phyloP scores from a whole-genome alignment of 2,113 vertebrate genomes.

The Himantopus leucocephalus region DNA sequence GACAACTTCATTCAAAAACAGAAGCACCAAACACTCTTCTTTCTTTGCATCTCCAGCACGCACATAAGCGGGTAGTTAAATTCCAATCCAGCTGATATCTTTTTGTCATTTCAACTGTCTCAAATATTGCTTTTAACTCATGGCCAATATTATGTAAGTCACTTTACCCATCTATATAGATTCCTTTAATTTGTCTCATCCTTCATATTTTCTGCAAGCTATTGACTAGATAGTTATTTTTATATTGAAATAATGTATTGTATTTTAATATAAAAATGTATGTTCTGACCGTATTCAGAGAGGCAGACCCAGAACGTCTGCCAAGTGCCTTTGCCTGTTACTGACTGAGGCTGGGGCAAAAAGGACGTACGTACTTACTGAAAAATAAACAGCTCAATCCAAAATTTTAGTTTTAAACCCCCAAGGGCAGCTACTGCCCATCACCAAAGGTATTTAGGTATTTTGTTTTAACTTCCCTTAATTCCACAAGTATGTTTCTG shows the following conservation, averaged over 20 bases:
- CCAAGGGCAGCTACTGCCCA: not conserved
- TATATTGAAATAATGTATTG: not conserved
- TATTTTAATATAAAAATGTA: not conserved
- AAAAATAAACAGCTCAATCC: not conserved
- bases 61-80: not conserved
- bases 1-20: slow-evolving; percentile 10
- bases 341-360: not conserved
- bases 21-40: not conserved
- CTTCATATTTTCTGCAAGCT: slow-evolving; percentile 9
- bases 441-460: not conserved
- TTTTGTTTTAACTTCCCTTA: not conserved
- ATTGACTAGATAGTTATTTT: not conserved
- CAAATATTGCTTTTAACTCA: not conserved
- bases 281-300: slow-evolving; percentile 13
- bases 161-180: not conserved
- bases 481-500: not conserved
- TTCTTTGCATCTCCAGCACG: not conserved
- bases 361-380: not conserved
- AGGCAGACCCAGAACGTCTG: not conserved
- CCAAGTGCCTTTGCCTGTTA: not conserved
- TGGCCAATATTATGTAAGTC: not conserved
- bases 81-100: not conserved
- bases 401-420: not conserved
- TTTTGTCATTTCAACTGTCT: not conserved
- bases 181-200: not conserved